Base-by-base conservation (phyloP, 1,140 invertebrate species). In the Drosophila seguyi region DNA sequence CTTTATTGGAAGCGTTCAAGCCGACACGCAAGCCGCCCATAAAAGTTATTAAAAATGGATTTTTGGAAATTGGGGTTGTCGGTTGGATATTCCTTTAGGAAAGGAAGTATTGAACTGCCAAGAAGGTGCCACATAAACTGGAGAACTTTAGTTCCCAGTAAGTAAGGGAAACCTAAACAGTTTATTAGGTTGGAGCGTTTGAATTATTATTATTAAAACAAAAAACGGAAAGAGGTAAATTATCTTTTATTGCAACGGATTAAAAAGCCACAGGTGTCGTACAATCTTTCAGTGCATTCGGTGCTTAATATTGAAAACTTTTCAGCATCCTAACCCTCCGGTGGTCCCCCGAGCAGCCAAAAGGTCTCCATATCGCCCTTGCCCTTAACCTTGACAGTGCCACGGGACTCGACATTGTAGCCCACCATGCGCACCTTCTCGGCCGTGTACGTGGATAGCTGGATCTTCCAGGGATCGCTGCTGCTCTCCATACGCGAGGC, bases 351-450 rank as follows among this genome's bases (percentile, higher is more conserved):
- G 25, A 94, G 93, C 25, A 98, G 83, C 97, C 97, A 98, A 91
- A 95, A 98, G 0, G 97, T 97, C 92, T 96, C 95, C 96, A 97
- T 97, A 84, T 96, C 95, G 34, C 97, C 97, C 94, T 98, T 98
- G 13, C 97, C 97, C 95, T 97, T 97, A 44, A 97, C 95, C 58
- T 93, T 93, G n/a, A 97, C 94, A 7, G 94, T 83, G 56, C 96
- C 96, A 66, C 96, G 94, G 44, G 95, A 94, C 91, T 95, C 94
- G 8, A 95, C 88, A 29, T 93, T 91, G 85, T 96, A 97, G 31
- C 92, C 91, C 39, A 94, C 93, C 66, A 93, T 52, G 5, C 75
- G 59, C 13, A 93, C 82, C 52, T 92, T 92, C 3, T 86, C 68
- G 8, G 93, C 92, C 6, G 93, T 93, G 48, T 78, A 79, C 16